Evolutionary conservation across 2,113 vertebrate species (phyloP).

Genomic region (Sturnira hondurensis): DNA sequence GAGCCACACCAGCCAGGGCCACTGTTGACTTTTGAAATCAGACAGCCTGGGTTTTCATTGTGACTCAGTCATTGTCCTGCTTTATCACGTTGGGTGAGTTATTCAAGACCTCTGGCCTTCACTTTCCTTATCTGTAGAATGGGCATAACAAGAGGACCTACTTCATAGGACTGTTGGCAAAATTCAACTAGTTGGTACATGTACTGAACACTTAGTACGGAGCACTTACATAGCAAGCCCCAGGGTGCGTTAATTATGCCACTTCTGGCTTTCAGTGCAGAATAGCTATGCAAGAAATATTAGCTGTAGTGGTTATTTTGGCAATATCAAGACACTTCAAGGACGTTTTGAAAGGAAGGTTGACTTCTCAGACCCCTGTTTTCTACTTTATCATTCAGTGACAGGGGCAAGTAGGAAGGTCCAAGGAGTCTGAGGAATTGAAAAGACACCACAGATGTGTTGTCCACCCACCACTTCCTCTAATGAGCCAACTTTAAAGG

Average conservation of each 20-base stretch:
- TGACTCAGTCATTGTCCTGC: background rate
- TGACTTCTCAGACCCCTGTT: background rate
- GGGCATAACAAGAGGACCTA: background rate
- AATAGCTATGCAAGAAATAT: background rate
- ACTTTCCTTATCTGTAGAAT: background rate
- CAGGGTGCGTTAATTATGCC: background rate
- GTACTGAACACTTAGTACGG: background rate
- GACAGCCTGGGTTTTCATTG: background rate
- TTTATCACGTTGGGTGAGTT: background rate
- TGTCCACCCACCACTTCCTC: background rate
- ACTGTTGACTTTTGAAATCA: background rate
- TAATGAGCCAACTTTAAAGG: background rate
- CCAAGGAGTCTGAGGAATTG: background rate
- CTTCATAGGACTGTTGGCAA: background rate
- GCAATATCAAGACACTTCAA: background rate
- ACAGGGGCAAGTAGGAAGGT: background rate
- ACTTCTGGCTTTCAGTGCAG: background rate
- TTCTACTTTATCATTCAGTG: background rate
- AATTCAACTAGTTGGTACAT: background rate
- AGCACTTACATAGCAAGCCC: background rate
- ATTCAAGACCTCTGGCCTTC: background rate
- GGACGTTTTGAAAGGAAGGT: background rate
- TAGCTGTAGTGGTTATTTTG: background rate
- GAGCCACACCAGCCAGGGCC: too few relatives aligned
- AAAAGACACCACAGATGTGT: background rate